Evolutionary conservation across 2,888 invertebrate genomes (phyloP).

Genomic region (Drosophila neonasuta): DNA sequence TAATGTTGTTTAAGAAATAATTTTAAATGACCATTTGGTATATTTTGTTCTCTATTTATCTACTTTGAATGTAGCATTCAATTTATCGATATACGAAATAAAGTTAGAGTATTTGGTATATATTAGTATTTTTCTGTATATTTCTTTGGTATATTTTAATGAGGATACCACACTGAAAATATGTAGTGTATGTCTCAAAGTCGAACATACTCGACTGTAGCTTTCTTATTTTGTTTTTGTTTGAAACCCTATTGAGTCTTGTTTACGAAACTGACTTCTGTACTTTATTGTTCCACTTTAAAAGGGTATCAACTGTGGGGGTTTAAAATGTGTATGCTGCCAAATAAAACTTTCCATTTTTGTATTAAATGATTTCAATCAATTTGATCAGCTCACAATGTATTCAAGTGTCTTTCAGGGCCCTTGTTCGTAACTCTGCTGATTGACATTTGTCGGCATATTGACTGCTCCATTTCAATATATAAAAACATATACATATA

Average conservation of each 20-base stretch:
- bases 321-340: neutral
- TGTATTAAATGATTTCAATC: slow-evolving; percentile 30
- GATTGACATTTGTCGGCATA: slow-evolving; percentile 70
- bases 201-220: no score
- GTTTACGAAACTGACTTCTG: neutral
- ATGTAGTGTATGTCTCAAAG: no score
- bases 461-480: slow-evolving; percentile 55
- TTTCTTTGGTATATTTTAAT: no score
- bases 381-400: slow-evolving; percentile 43
- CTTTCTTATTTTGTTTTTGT: neutral
- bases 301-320: neutral
- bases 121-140: no score
- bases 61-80: no score
- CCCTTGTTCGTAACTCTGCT: slow-evolving; percentile 29
- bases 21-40: no score
- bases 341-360: slow-evolving; percentile 1
- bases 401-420: slow-evolving; percentile 44
- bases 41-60: no score
- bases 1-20: no score
- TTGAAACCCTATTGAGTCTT: neutral
- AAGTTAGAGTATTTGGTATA: no score
- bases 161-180: no score
- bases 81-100: no score
- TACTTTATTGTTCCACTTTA: neutral
- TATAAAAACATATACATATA: neutral